phyloP scores from a whole-genome alignment of 2,888 invertebrate genomes.

The Conchocele bisecta region DNA sequence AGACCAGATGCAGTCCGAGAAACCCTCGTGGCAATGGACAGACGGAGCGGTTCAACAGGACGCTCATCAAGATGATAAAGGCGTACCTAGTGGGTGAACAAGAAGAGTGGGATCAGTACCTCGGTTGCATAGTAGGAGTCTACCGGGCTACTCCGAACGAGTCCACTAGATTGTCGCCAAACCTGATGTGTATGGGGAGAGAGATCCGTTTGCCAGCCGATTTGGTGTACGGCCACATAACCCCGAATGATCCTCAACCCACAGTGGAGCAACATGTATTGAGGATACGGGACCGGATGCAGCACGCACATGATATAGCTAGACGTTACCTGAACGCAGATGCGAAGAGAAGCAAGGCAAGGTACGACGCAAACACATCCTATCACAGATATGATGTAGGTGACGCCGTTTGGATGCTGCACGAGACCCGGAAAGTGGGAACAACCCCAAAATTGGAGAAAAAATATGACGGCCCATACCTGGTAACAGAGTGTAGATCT shows the following conservation, averaged over 20 bases:
- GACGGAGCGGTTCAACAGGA: conserved; percentile 41
- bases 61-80: conserved; percentile 39
- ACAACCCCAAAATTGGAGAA: conserved; percentile 9
- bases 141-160: conserved; percentile 45
- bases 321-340: neutral
- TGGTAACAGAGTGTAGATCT: conserved; percentile 7
- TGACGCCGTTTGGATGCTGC: conserved; percentile 1
- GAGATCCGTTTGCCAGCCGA: conserved; percentile 39
- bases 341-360: neutral
- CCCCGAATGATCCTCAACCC: neutral
- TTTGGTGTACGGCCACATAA: conserved; percentile 16
- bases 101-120: conserved; percentile 47
- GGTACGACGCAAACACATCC: neutral
- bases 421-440: neutral
- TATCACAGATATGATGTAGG: neutral
- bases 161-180: conserved; percentile 39
- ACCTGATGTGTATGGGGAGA: conserved; percentile 42
- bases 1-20: conserved; percentile 34
- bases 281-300: neutral
- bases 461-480: conserved; percentile 2
- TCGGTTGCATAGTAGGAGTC: conserved; percentile 48
- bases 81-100: conserved; percentile 45
- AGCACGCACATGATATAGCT: conserved; percentile 1
- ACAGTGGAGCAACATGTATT: neutral
- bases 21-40: conserved; percentile 52